A percentile compares a stretch with the other conserved stretches of the same genome.
Evolutionary conservation across 2,888 invertebrate species (phyloP).

Genomic region (Melinopterus prodromus): DNA sequence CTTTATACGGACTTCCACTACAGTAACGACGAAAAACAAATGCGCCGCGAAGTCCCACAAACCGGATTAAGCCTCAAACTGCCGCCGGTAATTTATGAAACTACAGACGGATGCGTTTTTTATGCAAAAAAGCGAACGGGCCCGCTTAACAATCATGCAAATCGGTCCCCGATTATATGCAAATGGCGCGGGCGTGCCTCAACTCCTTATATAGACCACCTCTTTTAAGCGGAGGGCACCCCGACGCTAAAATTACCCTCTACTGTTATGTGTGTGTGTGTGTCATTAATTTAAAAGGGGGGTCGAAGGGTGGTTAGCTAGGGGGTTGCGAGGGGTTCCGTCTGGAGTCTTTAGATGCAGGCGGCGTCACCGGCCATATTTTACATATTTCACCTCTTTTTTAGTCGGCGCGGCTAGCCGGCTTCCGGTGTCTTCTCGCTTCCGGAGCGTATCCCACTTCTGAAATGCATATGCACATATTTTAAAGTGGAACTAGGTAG

Average conservation of each 20-base stretch:
- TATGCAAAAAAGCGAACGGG: constrained; percentile 21
- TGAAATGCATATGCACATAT: background rate
- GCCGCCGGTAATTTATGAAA: constrained; percentile 30
- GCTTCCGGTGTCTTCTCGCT: background rate
- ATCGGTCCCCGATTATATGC: constrained; percentile 33
- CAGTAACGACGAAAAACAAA: background rate
- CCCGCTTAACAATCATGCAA: constrained; percentile 33
- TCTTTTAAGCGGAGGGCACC: constrained; percentile 9
- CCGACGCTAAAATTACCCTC: constrained; percentile 23
- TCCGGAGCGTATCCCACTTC: background rate
- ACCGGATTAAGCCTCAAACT: background rate
- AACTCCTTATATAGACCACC: background rate
- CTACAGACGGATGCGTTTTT: constrained; percentile 30
- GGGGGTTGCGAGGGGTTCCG: background rate
- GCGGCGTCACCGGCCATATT: background rate
- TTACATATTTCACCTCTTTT: constrained; percentile 4
- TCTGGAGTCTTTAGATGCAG: background rate
- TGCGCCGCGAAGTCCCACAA: background rate
- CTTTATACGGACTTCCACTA: background rate
- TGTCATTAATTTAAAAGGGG: constrained; percentile 30
- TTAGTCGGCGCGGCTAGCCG: background rate
- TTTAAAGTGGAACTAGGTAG: background rate
- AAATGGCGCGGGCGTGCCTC: constrained; percentile 31
- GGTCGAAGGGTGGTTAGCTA: background rate
- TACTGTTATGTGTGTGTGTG: constrained; percentile 26